Conservation (phyloP, 92 coral and sea anemone species). For the Actinernus sp. region DNA sequence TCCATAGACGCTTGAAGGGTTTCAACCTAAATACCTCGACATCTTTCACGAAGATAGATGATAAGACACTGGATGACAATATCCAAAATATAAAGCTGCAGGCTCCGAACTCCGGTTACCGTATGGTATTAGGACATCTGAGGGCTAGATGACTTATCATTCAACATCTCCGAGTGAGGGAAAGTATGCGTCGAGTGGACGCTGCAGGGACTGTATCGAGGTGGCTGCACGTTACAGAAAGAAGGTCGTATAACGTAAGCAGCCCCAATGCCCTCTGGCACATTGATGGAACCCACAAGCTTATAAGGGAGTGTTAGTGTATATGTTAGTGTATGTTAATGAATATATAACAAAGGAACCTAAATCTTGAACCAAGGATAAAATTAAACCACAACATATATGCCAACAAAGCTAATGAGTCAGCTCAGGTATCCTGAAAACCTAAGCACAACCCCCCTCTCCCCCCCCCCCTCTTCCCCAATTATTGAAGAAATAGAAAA, state of each 20-base stretch:
- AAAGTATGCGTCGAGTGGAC: constrained; percentile 16
- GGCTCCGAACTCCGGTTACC: constrained; percentile 31
- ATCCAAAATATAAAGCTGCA: constrained; percentile 9
- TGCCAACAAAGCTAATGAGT: too few species aligned
- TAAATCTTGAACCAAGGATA: too few species aligned
- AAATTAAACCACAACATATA: too few species aligned
- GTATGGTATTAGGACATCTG: constrained; percentile 26
- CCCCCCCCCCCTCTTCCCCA: too few species aligned
- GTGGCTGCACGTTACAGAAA: constrained; percentile 21
- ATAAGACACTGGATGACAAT: constrained; percentile 11
- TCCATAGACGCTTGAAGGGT: constrained; percentile 16
- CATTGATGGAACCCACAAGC: constrained; percentile 40
- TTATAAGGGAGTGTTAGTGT: too few species aligned
- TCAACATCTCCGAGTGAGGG: constrained; percentile 24
- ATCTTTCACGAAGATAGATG: constrained; percentile 9
- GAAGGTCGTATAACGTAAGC: constrained; percentile 11
- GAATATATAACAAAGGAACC: too few species aligned
- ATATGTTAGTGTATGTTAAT: not conserved
- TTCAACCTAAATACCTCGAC: constrained; percentile 9
- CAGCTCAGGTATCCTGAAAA: too few species aligned
- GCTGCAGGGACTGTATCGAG: constrained; percentile 10
- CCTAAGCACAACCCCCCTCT: too few species aligned
- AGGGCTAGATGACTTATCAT: constrained; percentile 16
- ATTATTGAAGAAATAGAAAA: too few species aligned
- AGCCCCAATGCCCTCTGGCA: constrained; percentile 43